These are phyloP conservation scores for Calidris pugnax DNA, from an alignment of 2,113 vertebrate genomes.

Conservation along the genomic window DNA sequence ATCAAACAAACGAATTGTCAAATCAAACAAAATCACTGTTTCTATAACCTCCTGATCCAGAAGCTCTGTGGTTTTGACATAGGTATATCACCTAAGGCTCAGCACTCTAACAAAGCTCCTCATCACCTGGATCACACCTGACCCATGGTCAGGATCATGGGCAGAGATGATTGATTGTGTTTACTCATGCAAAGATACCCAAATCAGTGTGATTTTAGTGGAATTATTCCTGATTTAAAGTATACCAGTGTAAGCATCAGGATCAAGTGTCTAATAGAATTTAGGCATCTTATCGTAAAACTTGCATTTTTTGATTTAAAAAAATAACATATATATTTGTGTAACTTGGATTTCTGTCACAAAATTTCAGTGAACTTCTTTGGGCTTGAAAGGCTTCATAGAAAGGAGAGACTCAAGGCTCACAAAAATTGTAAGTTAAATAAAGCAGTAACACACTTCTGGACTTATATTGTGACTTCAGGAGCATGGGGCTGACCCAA, in stretches of 20 bases:
- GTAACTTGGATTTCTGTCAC: neutral
- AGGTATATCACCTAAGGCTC: neutral
- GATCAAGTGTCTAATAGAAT: neutral
- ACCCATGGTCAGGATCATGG: rapidly evolving
- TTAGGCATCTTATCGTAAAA: neutral
- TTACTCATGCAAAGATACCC: neutral
- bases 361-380: neutral
- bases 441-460: neutral
- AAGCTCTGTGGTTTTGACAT: neutral
- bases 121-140: neutral
- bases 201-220: neutral
- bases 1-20: neutral
- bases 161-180: neutral
- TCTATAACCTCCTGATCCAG: neutral
- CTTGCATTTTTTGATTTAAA: neutral
- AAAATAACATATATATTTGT: neutral
- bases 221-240: neutral
- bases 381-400: neutral
- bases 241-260: neutral
- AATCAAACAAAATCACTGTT: neutral
- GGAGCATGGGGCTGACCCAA: neutral
- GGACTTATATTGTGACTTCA: neutral
- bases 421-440: neutral
- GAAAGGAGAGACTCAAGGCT: neutral
- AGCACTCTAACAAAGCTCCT: neutral